These are phyloP conservation scores for Trachelus iudaicus DNA, from an alignment of 2,888 invertebrate genomes.

Conservation along the genomic window DNA sequence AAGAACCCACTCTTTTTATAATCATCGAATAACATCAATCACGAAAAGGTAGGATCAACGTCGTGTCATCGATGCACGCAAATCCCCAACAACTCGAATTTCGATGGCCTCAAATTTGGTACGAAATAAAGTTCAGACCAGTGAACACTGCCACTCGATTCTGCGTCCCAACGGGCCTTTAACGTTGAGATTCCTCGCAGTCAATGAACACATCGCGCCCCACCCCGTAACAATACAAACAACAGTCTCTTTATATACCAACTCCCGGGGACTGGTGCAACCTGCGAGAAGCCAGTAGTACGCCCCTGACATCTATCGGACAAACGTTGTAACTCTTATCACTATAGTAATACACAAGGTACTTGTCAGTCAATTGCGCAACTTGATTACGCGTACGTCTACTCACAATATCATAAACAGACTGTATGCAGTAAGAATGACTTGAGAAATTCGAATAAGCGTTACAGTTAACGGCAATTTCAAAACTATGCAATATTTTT, in stretches of 20 bases:
- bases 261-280: not conserved
- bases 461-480: too few relatives aligned
- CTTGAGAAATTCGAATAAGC: not conserved
- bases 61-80: not conserved
- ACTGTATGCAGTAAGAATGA: not conserved
- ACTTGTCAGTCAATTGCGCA: not conserved
- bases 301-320: not conserved
- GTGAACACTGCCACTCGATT: not conserved
- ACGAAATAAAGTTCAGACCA: not conserved
- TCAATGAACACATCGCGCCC: not conserved
- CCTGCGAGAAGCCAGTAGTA: not conserved
- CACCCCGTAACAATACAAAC: not conserved
- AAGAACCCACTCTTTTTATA: not conserved
- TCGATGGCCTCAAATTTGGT: not conserved
- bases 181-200: not conserved
- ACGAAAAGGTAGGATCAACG: not conserved
- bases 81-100: not conserved
- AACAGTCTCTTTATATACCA: not conserved
- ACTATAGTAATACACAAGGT: not conserved
- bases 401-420: not conserved
- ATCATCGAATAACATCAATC: not conserved
- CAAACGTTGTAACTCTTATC: not conserved
- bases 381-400: not conserved
- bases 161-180: not conserved
- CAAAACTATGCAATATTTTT: too few relatives aligned